phyloP scores from a whole-genome alignment of 2,888 invertebrate species.

The Eupithecia subfuscata region DNA sequence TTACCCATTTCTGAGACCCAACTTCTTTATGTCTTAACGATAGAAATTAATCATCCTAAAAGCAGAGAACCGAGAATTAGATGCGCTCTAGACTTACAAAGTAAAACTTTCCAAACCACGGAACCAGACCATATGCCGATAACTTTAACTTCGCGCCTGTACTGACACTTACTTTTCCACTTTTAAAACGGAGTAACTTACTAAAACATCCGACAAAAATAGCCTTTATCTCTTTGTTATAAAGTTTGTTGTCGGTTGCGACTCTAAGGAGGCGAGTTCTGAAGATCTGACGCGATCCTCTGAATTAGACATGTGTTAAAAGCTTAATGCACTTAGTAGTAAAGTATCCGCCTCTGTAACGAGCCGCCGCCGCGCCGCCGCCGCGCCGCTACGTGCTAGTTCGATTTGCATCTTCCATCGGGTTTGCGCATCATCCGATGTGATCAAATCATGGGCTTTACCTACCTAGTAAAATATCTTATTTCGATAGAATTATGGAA shows the following conservation, averaged over 20 bases:
- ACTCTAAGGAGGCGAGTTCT: conserved; percentile 30
- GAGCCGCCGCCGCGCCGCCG: conserved; percentile 17
- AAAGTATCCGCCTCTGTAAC: conserved; percentile 57
- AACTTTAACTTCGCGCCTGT: conserved; percentile 69
- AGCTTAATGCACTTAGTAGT: conserved; percentile 79
- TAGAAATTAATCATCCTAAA: background rate
- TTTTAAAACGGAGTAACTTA: conserved; percentile 61
- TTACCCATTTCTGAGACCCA: background rate
- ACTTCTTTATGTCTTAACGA: background rate
- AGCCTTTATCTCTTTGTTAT: conserved; percentile 40
- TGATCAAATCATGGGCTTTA: background rate
- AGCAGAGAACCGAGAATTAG: background rate
- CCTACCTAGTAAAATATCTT: no score
- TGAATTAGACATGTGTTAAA: conserved; percentile 82
- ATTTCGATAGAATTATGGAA: no score
- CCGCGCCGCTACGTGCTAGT: background rate
- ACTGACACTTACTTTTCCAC: conserved; percentile 72
- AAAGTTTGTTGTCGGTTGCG: conserved; percentile 43
- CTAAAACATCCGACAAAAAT: conserved; percentile 44
- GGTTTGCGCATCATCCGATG: background rate
- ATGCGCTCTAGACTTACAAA: background rate
- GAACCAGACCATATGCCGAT: background rate
- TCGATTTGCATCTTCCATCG: background rate
- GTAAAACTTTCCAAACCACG: conserved; percentile 4
- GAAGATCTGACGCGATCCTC: conserved; percentile 55